Conservation (phyloP, 2,797 vertebrate genomes). For the Podarcis lilfordi region DNA sequence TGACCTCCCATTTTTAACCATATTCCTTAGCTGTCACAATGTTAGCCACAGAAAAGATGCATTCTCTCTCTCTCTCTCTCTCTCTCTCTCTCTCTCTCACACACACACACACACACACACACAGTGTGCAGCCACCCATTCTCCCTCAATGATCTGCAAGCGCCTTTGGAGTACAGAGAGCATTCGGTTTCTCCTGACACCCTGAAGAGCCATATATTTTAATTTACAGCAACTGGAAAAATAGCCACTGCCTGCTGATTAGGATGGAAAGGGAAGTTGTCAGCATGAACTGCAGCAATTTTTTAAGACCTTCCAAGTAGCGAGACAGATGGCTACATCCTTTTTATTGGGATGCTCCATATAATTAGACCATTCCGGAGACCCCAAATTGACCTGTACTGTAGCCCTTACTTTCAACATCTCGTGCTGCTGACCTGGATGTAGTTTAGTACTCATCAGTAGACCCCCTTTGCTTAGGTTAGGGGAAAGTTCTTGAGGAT, state of each 20-base stretch:
- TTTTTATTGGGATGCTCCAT: neutral
- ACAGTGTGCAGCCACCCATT: neutral
- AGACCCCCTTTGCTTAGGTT: too few relatives aligned
- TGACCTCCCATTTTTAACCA: neutral
- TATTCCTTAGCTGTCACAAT: neutral
- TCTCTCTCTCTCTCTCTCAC: too few relatives aligned
- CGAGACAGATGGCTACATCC: neutral
- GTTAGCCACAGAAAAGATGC: neutral
- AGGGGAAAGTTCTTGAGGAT: rapidly evolving
- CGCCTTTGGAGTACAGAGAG: neutral
- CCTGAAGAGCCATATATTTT: neutral
- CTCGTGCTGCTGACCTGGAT: neutral
- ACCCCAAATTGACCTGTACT: neutral
- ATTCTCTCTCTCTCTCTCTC: too few relatives aligned
- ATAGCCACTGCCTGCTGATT: neutral
- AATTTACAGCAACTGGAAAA: neutral
- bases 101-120: neutral
- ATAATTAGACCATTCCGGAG: neutral
- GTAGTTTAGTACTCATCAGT: neutral
- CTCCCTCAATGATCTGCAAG: neutral
- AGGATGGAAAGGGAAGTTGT: neutral
- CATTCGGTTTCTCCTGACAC: neutral
- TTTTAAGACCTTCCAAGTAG: neutral
- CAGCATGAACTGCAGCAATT: neutral
- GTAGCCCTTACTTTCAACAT: neutral